Evolutionary conservation across 2,888 invertebrate genomes (phyloP).

Genomic region (Ectropis crepuscularia): DNA sequence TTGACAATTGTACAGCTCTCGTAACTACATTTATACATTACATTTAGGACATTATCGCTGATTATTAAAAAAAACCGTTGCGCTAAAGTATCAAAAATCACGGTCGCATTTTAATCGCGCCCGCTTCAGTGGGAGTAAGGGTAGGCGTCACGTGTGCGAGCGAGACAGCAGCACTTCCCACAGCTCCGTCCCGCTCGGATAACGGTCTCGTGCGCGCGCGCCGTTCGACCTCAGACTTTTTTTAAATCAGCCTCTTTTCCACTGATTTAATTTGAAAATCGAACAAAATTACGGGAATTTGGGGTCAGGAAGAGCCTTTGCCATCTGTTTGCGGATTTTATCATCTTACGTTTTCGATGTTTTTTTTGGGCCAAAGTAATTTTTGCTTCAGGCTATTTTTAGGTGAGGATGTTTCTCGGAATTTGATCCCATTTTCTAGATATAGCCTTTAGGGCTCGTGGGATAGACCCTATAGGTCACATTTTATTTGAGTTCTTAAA

Average conservation of each 20-base stretch:
- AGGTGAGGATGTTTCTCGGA: conserved; percentile 50
- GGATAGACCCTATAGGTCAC: conserved; percentile 7
- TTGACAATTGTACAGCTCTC: no score
- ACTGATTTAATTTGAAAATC: conserved; percentile 65
- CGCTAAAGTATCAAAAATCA: conserved; percentile 66
- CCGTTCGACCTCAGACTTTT: conserved; percentile 63
- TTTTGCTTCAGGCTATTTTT: conserved; percentile 45
- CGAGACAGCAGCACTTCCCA: conserved; percentile 52
- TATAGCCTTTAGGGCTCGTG: conserved; percentile 32
- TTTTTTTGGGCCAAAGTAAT: conserved; percentile 11
- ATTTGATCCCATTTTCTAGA: conserved; percentile 46
- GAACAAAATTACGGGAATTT: conserved; percentile 58
- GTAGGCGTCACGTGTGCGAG: conserved; percentile 70
- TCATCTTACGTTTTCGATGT: conserved; percentile 8
- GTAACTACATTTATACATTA: no score
- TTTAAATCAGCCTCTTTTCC: conserved; percentile 62
- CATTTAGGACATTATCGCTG: background rate
- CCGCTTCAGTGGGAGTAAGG: conserved; percentile 63
- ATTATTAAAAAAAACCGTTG: conserved; percentile 4
- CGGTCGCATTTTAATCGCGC: conserved; percentile 54
- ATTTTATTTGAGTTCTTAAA: conserved; percentile 11
- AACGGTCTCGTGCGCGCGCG: conserved; percentile 70
- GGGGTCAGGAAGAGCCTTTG: conserved; percentile 43
- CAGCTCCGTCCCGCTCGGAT: conserved; percentile 49
- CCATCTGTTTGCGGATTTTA: conserved; percentile 43